Conservation (phyloP, 2,888 invertebrate species). For the Stenolophus ochropezus region DNA sequence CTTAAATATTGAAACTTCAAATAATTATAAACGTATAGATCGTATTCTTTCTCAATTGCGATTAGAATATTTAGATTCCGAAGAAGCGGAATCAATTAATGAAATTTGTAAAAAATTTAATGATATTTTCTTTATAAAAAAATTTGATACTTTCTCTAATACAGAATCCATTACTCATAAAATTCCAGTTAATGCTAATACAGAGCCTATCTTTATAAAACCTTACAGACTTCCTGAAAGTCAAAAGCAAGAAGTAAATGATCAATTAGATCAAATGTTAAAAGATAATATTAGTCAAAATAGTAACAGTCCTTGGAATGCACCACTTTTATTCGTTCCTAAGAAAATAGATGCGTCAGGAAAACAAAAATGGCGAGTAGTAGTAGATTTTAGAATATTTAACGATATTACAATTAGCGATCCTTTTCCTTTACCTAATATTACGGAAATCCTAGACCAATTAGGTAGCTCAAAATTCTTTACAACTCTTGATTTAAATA, state of each 20-base stretch:
- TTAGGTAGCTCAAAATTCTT: slow-evolving; percentile 62
- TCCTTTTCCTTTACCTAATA: slow-evolving; percentile 63
- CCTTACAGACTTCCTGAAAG: neutral
- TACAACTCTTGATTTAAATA: slow-evolving; percentile 61
- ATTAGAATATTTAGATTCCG: neutral
- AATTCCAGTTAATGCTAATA: neutral
- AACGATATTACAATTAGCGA: slow-evolving; percentile 63
- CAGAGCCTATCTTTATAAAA: neutral
- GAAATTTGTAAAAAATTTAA: slow-evolving; percentile 1
- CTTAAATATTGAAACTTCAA: slow-evolving; percentile 3
- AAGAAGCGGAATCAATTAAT: neutral
- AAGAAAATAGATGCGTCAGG: too few relatives aligned
- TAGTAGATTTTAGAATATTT: slow-evolving; percentile 63
- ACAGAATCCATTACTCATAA: neutral
- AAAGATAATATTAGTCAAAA: slow-evolving; percentile 46
- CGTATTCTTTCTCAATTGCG: too few relatives aligned
- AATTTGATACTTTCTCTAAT: neutral
- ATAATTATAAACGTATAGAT: too few relatives aligned
- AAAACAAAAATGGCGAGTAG: too few relatives aligned
- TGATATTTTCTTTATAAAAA: neutral
- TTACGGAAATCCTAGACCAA: too few relatives aligned
- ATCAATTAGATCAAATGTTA: slow-evolving; percentile 46
- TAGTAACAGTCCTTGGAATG: slow-evolving; percentile 60
- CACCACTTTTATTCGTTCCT: slow-evolving; percentile 62
- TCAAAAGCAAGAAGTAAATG: slow-evolving; percentile 17